Base-by-base conservation (phyloP, 2,888 invertebrate species). In the Spodoptera picta region DNA sequence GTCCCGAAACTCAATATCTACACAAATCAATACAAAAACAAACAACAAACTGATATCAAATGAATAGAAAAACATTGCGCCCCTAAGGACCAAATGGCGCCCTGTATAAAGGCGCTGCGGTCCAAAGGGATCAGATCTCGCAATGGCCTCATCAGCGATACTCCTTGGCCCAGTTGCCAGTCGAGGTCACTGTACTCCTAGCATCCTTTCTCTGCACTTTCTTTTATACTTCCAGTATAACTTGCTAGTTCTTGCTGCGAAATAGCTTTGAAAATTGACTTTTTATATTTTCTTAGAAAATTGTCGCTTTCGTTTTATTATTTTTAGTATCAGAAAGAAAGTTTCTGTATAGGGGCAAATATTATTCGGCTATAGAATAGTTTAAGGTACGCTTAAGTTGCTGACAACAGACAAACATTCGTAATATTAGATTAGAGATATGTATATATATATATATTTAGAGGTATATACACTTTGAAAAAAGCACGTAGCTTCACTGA, bases 141-240 rank as follows among this genome's bases (percentile, higher is more conserved):
- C 60, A 77, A 63, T 54, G 62, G 43, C 64, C 66, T 74, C 78
- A 70, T 75, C 75, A 62, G 64, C 55, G 48, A 61, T 53, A 60
- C 75, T 67, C 63, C 71, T 65, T 77, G 75, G 71, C 71, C 75
- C 60, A 70, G 64, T 74, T 75, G 44, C 45, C 72, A 65, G 75
- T 72, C 60, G 60, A 52, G 72, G 78, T 64, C 75, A 47, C 54
- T 50, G 31, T 36, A 36, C 36, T 36, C 36, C 36, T 36, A 36
- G 7, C 53, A 52, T 77, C 78, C 71, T 75, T 75, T 54, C 53
- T 52, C 46, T 61, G 41, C 66, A 55, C 47, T 70, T 69, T 60
- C 60, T 60, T 69, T 49, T 65, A 50, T 76, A 60, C 27, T 65
- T 65, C 49, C 60, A 65, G 60, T 62, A 71, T 48, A 54, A 46